These are phyloP conservation scores for Eubasilissa splendida DNA, from an alignment of 2,888 invertebrate genomes.

Conservation along the genomic window DNA sequence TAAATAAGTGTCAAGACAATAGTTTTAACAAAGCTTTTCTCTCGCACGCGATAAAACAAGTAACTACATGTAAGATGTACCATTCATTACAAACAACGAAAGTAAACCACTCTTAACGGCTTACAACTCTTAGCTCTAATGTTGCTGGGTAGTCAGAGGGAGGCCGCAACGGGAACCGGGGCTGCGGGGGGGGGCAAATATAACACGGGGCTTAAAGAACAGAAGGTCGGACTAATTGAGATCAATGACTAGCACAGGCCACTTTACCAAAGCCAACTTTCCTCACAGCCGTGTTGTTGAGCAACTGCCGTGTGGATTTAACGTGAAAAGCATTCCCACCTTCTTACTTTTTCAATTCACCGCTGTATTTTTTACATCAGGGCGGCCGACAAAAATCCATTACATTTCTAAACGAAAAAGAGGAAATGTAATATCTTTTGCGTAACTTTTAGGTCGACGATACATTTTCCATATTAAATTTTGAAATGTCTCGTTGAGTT, in stretches of 20 bases:
- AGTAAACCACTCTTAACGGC: slow-evolving; percentile 36
- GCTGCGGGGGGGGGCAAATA: neutral
- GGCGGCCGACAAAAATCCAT: slow-evolving; percentile 18
- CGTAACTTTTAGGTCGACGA: slow-evolving; percentile 1
- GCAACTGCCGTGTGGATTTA: slow-evolving; percentile 25
- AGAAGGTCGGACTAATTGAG: slow-evolving; percentile 52
- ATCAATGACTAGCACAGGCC: slow-evolving; percentile 51
- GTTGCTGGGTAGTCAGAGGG: slow-evolving; percentile 7
- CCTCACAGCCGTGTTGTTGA: slow-evolving; percentile 24
- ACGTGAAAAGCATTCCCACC: slow-evolving; percentile 28
- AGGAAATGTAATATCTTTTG: slow-evolving; percentile 28
- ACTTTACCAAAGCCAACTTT: slow-evolving; percentile 43
- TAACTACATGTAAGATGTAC: neutral
- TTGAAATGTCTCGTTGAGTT: no score
- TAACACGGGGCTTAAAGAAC: slow-evolving; percentile 36
- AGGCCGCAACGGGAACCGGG: neutral
- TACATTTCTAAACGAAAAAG: slow-evolving; percentile 16
- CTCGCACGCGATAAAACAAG: slow-evolving; percentile 3
- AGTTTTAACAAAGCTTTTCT: neutral
- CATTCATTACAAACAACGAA: slow-evolving; percentile 27
- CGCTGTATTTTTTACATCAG: slow-evolving; percentile 9
- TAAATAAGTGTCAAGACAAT: neutral
- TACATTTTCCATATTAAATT: no score
- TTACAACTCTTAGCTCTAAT: slow-evolving; percentile 35
- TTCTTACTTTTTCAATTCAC: slow-evolving; percentile 26